Evolutionary conservation across 2,113 vertebrate species (phyloP).

Genomic region (Oceanites oceanicus): DNA sequence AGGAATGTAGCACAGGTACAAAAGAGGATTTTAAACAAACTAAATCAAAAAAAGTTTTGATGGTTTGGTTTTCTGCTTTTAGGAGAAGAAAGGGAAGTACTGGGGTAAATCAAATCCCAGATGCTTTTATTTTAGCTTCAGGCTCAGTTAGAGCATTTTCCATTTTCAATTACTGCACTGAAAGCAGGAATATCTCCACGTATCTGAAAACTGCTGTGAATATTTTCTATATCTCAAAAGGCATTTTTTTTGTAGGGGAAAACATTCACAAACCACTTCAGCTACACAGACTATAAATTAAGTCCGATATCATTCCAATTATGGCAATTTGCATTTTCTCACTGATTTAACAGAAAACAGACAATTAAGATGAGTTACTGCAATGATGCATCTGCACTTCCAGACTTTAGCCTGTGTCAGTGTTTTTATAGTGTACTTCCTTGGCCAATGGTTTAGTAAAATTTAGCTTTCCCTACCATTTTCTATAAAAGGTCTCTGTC

Average conservation of each 20-base stretch:
- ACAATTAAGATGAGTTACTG: constrained; percentile 47
- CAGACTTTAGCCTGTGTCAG: constrained; percentile 39
- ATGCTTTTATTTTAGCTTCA: neutral
- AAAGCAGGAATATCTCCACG: neutral
- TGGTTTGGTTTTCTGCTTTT: neutral
- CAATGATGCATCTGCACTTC: constrained; percentile 20
- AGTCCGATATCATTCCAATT: neutral
- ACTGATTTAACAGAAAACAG: constrained; percentile 44
- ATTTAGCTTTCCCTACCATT: neutral
- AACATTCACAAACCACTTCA: constrained; percentile 20
- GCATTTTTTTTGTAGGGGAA: neutral
- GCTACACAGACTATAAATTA: constrained; percentile 27
- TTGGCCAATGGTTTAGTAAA: neutral
- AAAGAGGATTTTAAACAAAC: neutral
- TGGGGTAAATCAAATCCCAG: neutral
- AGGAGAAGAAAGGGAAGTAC: neutral
- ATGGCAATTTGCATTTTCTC: constrained; percentile 26
- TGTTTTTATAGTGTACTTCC: constrained; percentile 2
- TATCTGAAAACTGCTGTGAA: neutral
- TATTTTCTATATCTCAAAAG: constrained; percentile 3
- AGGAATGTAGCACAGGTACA: neutral
- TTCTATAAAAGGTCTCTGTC: neutral
- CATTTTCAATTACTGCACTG: neutral
- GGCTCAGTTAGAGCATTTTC: neutral
- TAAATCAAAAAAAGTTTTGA: neutral